Evolutionary conservation across 2,888 invertebrate genomes (phyloP).

Genomic region (Electrophaes corylata): DNA sequence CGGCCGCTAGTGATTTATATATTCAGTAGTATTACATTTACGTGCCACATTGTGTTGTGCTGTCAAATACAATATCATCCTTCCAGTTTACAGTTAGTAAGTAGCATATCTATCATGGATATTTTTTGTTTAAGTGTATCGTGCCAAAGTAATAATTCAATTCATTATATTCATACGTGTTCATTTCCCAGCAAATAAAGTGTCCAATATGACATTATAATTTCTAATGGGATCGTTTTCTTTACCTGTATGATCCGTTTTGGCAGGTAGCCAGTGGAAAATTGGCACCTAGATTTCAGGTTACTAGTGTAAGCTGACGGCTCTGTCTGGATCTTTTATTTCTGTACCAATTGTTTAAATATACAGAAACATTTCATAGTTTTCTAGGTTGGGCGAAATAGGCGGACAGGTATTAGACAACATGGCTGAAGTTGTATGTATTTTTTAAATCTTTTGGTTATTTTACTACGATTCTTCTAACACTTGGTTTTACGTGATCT

Average conservation of each 20-base stretch:
- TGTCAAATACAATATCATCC: neutral
- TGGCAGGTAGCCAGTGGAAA: constrained; percentile 48
- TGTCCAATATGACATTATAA: constrained; percentile 43
- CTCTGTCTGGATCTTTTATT: constrained; percentile 45
- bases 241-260: constrained; percentile 48
- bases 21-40: neutral
- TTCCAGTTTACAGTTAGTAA: neutral
- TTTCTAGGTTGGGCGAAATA: constrained; percentile 35
- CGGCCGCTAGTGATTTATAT: neutral
- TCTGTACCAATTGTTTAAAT: constrained; percentile 37
- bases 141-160: neutral
- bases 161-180: constrained; percentile 9
- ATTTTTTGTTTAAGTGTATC: neutral
- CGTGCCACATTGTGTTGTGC: no score
- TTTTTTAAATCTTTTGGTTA: neutral
- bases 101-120: neutral
- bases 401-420: constrained; percentile 17
- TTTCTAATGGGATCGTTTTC: constrained; percentile 41
- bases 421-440: neutral
- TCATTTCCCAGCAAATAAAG: constrained; percentile 4
- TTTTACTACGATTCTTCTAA: neutral
- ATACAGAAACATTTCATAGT: constrained; percentile 28
- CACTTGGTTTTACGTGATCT: neutral
- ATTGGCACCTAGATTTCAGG: constrained; percentile 43
- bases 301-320: constrained; percentile 44